Conservation (phyloP, 2,797 vertebrate species). For the Halcyon chelicuti region DNA sequence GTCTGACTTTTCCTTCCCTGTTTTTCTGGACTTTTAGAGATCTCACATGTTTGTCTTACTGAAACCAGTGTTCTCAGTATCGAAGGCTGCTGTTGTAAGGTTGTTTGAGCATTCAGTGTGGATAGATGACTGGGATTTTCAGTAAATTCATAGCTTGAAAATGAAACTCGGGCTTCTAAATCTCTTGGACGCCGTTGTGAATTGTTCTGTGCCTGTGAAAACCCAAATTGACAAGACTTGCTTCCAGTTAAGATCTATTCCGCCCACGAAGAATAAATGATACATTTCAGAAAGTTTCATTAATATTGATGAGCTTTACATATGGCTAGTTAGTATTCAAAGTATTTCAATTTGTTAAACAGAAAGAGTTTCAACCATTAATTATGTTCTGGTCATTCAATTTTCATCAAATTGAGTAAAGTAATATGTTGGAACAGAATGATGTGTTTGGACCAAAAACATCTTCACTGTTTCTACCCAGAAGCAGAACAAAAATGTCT, state of each 20-base stretch:
- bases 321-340: constrained; percentile 67
- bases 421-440: constrained; percentile 62
- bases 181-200: background rate
- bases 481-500: background rate
- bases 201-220: background rate
- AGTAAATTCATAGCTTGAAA: background rate
- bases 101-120: no score
- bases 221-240: background rate
- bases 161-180: background rate
- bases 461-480: background rate
- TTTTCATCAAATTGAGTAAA: constrained; percentile 65
- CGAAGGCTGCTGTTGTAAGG: background rate
- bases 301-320: constrained; percentile 79
- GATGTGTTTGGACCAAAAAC: constrained; percentile 18
- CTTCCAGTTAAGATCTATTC: constrained; percentile 51
- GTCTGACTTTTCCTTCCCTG: background rate
- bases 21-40: background rate
- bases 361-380: constrained; percentile 69
- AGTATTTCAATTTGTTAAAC: constrained; percentile 74
- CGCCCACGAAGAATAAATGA: constrained; percentile 53
- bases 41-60: accelerated
- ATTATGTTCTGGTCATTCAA: constrained; percentile 72
- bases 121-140: background rate
- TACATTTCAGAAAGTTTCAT: constrained; percentile 65
- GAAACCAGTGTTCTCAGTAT: background rate